Evolutionary conservation across 2,888 invertebrate species (phyloP), one percentile per base, ranked within the genome.

Genomic region (Odontocerum albicorne): DNA sequence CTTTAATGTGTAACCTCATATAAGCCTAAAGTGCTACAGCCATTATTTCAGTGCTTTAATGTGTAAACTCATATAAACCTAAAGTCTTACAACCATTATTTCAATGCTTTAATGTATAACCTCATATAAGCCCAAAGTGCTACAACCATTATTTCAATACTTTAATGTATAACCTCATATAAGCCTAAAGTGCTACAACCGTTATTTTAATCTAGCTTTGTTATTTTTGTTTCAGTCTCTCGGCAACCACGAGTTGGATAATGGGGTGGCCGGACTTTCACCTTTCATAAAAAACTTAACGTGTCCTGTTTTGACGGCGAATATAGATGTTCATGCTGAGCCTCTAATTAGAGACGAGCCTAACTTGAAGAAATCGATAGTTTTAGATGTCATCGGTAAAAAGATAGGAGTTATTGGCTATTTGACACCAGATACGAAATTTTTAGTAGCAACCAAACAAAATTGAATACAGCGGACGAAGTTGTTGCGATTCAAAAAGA

Each of bases 221-320:
- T 49, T 8, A 64, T 64, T 65, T 53, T 64, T 66, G 69, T 72
- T 74, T 72, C 78, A 94, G 94, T 87, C 88, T n/a, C 74, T 96
- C 60, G 95, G 95, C 17, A 96, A 96, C 67, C 95, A 96, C 69
- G 95, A 96, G 71, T 92, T 96, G 66, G 96, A 96, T 72, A 83
- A 88, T 58, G 89, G 88, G 3, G 77, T 90, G 0, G 72, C 74
- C 1, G 92, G 90, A 3, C 70, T 95, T 7, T 75, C 85, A n/a
- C 89, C 90, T 0, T 93, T 90, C 64, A 73, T 95, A 7, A 72
- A 85, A 53, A 80, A 82, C 43, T 75, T 86, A 2, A 79, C 79
- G 1, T 87, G 87, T 59, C 92, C 93, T 0, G 80, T 92, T 1
- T 72, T 96, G 1, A 84, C 88, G 7, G 78, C 88, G 20, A 96